Evolutionary conservation across 2,797 vertebrate species (phyloP), one percentile per base, ranked within the genome.

Genomic region (Eupleurogrammus muticus): DNA sequence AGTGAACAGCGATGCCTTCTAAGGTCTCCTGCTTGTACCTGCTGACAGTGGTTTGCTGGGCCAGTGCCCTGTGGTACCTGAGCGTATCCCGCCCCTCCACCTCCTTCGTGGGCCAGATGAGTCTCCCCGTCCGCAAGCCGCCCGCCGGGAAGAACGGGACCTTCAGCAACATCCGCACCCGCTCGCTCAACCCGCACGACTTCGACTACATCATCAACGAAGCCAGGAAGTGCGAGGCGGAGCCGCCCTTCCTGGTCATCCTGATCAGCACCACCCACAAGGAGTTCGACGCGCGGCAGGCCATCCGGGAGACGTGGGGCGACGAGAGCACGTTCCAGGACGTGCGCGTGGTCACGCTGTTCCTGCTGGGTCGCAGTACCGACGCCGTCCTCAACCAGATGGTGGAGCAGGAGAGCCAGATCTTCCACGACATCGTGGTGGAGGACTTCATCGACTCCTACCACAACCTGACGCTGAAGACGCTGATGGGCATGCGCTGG

Each of bases 401-500:
- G 97, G 97, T 99, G 74, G 97, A 98, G 78, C 97, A 99, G 88
- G 98, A 99, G 92, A 99, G 98, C 74, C 97, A 99, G 75, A 98
- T 99, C 88, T 99, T 99, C 81, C 98, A 99, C 0, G 98, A 99
- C 88, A 95, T 99, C 3, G 95, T 99, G 0, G 97, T 99, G 73
- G 98, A 99, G 85, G 97, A 99, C 87, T 99, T 99, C 59, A 93
- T 97, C 0, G 98, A 99, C 88, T 99, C 98, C 0, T 99, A 99
- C 77, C 97, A 97, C 89, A 99, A 99, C 84, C 94, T 99, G 34
- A 99, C 98, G 8, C 94, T 99, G 2, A 99, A 99, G 92, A 99
- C 98, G 0, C n/a, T 99, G 71, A 99, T 99, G 98, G 98, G 98
- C 4, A 96, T 99, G 97, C 95, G 96, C 75, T 99, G 98, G 98